Evolutionary conservation across 2,113 vertebrate species (phyloP), one percentile per base, ranked within the genome.

Genomic region (Mormyrus lacerda): DNA sequence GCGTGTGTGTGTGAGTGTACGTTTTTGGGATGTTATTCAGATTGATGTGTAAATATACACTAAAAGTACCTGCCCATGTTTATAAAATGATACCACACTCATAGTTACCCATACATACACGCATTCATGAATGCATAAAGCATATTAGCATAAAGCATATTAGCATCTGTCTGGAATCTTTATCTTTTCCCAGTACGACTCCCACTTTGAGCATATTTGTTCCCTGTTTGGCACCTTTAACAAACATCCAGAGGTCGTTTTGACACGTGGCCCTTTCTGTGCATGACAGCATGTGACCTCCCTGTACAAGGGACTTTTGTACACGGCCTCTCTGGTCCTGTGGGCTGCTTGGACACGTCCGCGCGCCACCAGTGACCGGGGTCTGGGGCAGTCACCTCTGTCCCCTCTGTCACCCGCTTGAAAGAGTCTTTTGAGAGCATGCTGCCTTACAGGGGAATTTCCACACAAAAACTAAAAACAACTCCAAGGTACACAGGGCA

Each of bases 401-500:
- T 95, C 93, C 92, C 93, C 93, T 94, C 95, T 96, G 95, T 96
- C 93, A 90, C 79, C 90, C 88, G 42, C 90, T 31, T 95, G 93
- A 96, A 96, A 94, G 91, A 91, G 89, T 90, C 90, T 93, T 95
- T 95, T 96, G 94, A 95, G 94, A 88, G 88, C 8, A n/a, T 39
- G 7, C 44, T 31, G 82, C 42, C 44, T n/a, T 24, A 9, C 35
- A 21, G 79, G 79, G 82, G 42, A 47, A 42, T 47, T 83, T 83
- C 79, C 82, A 48, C 9, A 39, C 24, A 84, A 6, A 83, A 84
- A 84, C 44, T 84, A 45, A 84, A 45, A 84, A 47, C 8, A 24
- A 10, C 39, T 47, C 39, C 82, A 84, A 47, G 42, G 44, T 47
- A 84, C 1, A 79, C 76, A 44, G 76, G 8, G 42, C 35, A 82